Percentiles rank a stretch among this genome's conserved stretches.
phyloP scores from a whole-genome alignment of 2,797 vertebrate genomes.

The Antrozous pallidus region DNA sequence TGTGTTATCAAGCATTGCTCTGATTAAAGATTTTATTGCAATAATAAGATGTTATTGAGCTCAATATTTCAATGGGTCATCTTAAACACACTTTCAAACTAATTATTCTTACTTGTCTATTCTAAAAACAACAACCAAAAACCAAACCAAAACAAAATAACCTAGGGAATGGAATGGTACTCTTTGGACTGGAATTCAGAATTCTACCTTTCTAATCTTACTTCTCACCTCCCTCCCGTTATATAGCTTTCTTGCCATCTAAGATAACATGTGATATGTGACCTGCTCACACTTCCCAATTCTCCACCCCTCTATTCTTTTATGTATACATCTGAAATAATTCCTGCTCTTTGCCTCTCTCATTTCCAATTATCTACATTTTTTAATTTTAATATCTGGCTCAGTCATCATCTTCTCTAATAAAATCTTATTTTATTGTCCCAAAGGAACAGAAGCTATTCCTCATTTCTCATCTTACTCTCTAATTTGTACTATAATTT shows the following conservation, averaged over 20 bases:
- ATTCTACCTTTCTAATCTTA: neutral
- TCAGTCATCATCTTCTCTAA: neutral
- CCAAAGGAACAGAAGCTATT: neutral
- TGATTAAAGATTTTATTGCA: neutral
- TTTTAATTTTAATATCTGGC: neutral
- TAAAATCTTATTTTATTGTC: neutral
- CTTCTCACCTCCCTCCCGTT: neutral
- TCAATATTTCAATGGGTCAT: neutral
- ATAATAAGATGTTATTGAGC: neutral
- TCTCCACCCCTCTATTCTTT: neutral
- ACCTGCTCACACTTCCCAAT: neutral
- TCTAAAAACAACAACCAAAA: neutral
- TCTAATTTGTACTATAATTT: too few species aligned
- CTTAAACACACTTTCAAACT: neutral
- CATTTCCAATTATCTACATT: neutral
- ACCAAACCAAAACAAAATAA: neutral
- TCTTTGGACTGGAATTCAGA: neutral
- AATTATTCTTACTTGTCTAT: neutral
- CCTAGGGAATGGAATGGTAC: neutral
- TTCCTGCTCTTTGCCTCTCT: neutral
- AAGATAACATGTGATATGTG: neutral
- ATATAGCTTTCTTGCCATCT: neutral
- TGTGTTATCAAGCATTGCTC: neutral
- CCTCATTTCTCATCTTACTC: neutral
- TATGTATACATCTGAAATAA: neutral